These are phyloP conservation scores for Apoderus coryli DNA, from an alignment of 2,888 invertebrate genomes.

Conservation along the genomic window DNA sequence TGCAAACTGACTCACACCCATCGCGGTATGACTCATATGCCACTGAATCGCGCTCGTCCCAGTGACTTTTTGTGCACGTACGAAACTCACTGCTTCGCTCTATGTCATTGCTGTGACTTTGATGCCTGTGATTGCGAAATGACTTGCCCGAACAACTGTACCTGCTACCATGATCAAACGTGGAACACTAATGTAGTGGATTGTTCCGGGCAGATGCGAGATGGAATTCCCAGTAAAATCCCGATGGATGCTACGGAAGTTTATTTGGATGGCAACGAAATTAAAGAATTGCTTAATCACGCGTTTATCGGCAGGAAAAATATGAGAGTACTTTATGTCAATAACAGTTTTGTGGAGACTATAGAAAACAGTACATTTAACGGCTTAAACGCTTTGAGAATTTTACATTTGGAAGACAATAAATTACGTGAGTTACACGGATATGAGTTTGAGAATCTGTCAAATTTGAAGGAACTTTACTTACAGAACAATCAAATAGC, in stretches of 20 bases:
- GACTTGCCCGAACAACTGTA: conserved; percentile 88
- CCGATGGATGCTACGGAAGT: conserved; percentile 93
- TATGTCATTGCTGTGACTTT: conserved; percentile 92
- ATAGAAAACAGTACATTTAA: conserved; percentile 86
- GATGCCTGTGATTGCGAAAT: conserved; percentile 95
- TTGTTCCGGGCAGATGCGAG: conserved; percentile 66
- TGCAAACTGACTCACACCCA: conserved; percentile 76
- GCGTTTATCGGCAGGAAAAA: conserved; percentile 84
- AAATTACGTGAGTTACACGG: conserved; percentile 64
- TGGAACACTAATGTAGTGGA: conserved; percentile 90
- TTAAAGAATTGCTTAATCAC: conserved; percentile 70
- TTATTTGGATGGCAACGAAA: conserved; percentile 80
- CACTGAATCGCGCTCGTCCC: conserved; percentile 59
- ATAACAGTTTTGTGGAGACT: conserved; percentile 68
- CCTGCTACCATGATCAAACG: conserved; percentile 86
- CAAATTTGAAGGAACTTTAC: conserved; percentile 65
- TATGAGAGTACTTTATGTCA: conserved; percentile 72
- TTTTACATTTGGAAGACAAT: conserved; percentile 76
- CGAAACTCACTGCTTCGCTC: conserved; percentile 83
- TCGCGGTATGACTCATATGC: conserved; percentile 66
- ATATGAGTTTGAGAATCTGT: conserved; percentile 71
- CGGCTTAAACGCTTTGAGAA: conserved; percentile 63
- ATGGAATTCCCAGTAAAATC: conserved; percentile 68
- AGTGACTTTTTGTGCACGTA: conserved; percentile 85
- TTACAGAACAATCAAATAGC: conserved; percentile 73